These are phyloP conservation scores for Gallinago jamesoni DNA, from an alignment of 2,113 vertebrate species.

Conservation along the genomic window DNA sequence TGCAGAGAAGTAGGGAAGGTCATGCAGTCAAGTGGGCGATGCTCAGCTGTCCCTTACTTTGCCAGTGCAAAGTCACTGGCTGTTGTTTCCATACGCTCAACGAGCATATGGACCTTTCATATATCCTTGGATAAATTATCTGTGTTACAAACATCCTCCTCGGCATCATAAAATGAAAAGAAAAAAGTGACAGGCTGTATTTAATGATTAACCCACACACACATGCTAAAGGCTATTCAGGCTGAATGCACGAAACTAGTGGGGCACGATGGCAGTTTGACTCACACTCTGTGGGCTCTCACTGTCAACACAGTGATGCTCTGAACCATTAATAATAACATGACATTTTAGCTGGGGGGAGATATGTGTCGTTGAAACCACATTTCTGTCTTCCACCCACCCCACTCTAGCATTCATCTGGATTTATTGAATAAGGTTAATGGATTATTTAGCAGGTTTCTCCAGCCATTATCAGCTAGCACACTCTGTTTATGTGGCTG, in stretches of 20 bases:
- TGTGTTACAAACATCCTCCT: background rate
- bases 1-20: background rate
- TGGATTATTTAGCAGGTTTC: conserved; percentile 29
- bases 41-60: background rate
- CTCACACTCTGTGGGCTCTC: background rate
- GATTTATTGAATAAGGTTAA: conserved; percentile 34
- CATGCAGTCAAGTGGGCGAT: accelerated
- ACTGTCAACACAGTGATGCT: background rate
- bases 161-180: background rate
- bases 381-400: background rate
- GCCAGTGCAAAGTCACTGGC: background rate
- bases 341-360: background rate
- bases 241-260: background rate
- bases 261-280: background rate
- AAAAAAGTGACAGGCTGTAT: background rate
- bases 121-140: background rate
- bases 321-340: background rate
- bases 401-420: background rate
- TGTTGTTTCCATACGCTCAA: background rate
- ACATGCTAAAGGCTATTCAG: background rate
- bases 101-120: background rate
- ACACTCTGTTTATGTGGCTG: background rate
- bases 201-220: background rate
- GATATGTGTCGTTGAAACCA: background rate
- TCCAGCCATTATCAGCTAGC: conserved; percentile 7